Percentiles rank a stretch among this genome's conserved stretches.
Evolutionary conservation across 2,888 invertebrate species (phyloP).

Genomic region (Brassicogethes aeneus): DNA sequence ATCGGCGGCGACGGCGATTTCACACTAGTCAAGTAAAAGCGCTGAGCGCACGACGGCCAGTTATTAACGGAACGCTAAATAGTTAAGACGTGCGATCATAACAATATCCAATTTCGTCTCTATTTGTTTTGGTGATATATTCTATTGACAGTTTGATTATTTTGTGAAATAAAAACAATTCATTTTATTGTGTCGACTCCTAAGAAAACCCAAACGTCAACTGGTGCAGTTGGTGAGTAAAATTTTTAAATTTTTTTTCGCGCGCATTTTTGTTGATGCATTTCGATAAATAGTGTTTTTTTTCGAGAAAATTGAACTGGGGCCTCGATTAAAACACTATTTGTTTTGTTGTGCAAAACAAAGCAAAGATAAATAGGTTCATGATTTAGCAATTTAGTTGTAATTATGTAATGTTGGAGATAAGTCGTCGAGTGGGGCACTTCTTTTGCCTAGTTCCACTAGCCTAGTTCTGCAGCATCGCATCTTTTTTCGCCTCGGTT

Average conservation of each 20-base stretch:
- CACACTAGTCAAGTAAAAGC: neutral
- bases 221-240: slow-evolving; percentile 20
- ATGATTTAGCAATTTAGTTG: slow-evolving; percentile 23
- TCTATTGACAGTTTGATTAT: neutral
- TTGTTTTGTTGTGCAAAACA: neutral
- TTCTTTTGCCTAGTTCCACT: slow-evolving; percentile 33
- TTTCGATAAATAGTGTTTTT: slow-evolving; percentile 10
- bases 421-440: slow-evolving; percentile 18
- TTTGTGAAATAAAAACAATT: too few species aligned
- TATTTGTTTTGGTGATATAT: neutral
- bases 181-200: too few species aligned
- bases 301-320: neutral
- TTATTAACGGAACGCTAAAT: slow-evolving; percentile 10
- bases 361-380: slow-evolving; percentile 9
- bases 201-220: slow-evolving; percentile 11
- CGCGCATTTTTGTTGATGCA: slow-evolving; percentile 1
- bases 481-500: too few species aligned
- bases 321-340: neutral
- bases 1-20: slow-evolving; percentile 1
- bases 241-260: neutral
- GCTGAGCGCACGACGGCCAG: slow-evolving; percentile 9
- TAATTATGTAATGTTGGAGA: slow-evolving; percentile 19
- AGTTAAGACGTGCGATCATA: slow-evolving; percentile 7
- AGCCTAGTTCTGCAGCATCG: slow-evolving; percentile 31
- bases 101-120: neutral